phyloP scores from a whole-genome alignment of 2,113 vertebrate species.

The Donacobius atricapilla region DNA sequence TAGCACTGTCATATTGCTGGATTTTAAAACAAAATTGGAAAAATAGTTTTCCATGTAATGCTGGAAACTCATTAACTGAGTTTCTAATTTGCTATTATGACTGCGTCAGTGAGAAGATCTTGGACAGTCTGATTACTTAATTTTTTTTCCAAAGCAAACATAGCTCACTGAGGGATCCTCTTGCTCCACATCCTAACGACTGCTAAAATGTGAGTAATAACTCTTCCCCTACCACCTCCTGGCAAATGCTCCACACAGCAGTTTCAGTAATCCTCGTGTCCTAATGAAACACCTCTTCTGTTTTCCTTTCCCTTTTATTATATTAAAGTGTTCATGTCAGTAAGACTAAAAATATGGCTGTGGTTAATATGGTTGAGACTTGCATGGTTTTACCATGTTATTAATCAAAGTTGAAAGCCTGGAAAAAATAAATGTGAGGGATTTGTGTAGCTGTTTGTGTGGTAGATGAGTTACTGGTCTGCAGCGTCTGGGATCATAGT shows the following conservation, averaged over 20 bases:
- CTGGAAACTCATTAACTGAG: conserved; percentile 30
- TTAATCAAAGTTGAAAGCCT: conserved; percentile 67
- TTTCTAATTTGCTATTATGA: conserved; percentile 23
- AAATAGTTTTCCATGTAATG: neutral
- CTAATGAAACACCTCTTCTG: conserved; percentile 53
- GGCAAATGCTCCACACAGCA: conserved; percentile 46
- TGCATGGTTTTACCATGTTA: conserved; percentile 38
- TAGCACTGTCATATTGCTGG: neutral
- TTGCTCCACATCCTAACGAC: conserved; percentile 12
- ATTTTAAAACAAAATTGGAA: neutral
- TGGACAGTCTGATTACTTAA: neutral
- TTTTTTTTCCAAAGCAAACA: conserved; percentile 51
- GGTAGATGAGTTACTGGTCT: conserved; percentile 29
- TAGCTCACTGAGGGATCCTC: conserved; percentile 20
- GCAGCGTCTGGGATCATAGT: neutral
- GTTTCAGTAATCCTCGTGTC: conserved; percentile 53
- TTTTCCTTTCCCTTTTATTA: conserved; percentile 41
- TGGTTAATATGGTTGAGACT: conserved; percentile 35
- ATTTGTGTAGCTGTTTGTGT: conserved; percentile 46
- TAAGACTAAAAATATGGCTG: conserved; percentile 24
- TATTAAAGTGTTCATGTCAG: conserved; percentile 47
- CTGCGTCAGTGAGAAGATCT: conserved; percentile 34
- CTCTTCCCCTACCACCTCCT: neutral
- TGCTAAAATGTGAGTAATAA: conserved; percentile 54
- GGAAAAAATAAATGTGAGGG: conserved; percentile 57